Evolutionary conservation across 2,888 invertebrate species (phyloP).

Genomic region (Drosophila mettleri): DNA sequence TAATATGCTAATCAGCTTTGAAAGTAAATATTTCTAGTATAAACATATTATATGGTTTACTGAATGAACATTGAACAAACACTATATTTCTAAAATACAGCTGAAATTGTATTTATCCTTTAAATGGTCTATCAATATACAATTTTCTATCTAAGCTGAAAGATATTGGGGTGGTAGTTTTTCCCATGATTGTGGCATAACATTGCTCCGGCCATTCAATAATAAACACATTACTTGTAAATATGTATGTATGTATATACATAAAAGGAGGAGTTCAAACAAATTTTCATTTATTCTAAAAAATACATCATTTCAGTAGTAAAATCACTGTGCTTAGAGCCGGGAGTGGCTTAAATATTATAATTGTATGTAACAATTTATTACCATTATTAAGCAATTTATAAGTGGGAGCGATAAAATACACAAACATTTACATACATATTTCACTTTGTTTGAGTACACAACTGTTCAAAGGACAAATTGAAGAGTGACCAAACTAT

Average conservation of each 20-base stretch:
- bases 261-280: neutral
- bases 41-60: neutral
- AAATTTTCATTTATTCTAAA: neutral
- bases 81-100: neutral
- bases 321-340: neutral
- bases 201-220: neutral
- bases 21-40: neutral
- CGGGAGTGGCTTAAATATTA: neutral
- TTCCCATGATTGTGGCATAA: no score
- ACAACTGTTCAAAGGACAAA: neutral
- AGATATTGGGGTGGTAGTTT: neutral
- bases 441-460: neutral
- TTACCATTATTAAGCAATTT: constrained; percentile 7
- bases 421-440: constrained; percentile 6
- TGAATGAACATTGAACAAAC: neutral
- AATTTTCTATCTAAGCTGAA: neutral
- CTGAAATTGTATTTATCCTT: neutral
- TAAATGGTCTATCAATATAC: no score
- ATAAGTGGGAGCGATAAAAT: neutral
- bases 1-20: neutral
- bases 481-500: neutral
- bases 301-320: neutral
- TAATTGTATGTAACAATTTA: neutral
- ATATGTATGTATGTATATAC: constrained; percentile 4
- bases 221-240: constrained; percentile 7